Evolutionary conservation across 2,113 vertebrate genomes (phyloP), one percentile per base, ranked within the genome.

Genomic region (Peromyscus maniculatus): DNA sequence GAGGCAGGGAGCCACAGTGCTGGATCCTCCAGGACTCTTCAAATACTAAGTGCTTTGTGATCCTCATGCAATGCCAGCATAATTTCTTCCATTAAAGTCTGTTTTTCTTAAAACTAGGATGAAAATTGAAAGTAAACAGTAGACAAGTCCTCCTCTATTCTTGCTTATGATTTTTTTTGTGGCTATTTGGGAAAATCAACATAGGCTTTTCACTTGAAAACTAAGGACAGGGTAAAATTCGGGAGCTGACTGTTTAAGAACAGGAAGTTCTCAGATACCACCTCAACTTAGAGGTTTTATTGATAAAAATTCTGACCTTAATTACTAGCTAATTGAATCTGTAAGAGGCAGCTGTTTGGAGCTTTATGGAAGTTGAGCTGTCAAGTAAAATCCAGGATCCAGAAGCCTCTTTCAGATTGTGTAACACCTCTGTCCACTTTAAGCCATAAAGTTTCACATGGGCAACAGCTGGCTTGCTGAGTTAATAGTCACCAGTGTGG

Each of bases 261-360:
- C 55, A 93, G 7, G 49, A 69, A 33, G 49, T 86, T 49, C 4
- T 91, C 66, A 66, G 24, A 55, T 0, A 3, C 24, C 90, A 3
- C n/a, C 33, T 95, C 26, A n/a, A 52, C 59, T 49, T 43, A 92
- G 74, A 97, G 21, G 22, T 94, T 28, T 88, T 36, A 88, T 62
- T 67, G 59, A 55, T 59, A 77, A 90, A 89, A 84, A 26, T 86
- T 84, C 31, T 92, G n/a, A 21, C 49, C 46, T 95, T 88, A 67
- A 67, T 77, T 87, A 24, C 15, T 39, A 49, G 39, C 24, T 67
- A 80, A 57, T 28, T 24, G 49, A 89, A 87, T 84, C 24, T 33
- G 0, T 75, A 88, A 69, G 1, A 82, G 16, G 5, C 28, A 94
- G 3, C 28, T 80, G 75, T 7, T 79, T 28, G 71, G 10, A 69